A percentile compares a stretch with the other conserved stretches of the same genome.
Conservation (phyloP, 2,797 vertebrate species). For the Scomberomorus guttatus region DNA sequence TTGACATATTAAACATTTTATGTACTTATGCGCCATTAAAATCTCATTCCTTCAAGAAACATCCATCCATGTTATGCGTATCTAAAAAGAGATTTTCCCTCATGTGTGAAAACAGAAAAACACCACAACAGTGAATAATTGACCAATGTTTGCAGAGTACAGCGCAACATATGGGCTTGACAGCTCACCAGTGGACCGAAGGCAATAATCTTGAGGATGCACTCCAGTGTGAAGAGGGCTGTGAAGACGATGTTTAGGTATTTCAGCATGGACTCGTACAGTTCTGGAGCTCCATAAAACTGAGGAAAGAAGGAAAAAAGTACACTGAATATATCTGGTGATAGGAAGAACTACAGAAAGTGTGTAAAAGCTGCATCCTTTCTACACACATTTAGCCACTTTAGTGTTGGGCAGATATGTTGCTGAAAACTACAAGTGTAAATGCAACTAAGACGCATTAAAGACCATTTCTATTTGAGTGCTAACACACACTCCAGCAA, state of each 20-base stretch:
- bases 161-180: slow-evolving; percentile 21
- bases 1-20: background rate
- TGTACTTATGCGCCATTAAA: background rate
- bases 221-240: slow-evolving; percentile 97
- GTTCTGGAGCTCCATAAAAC: slow-evolving; percentile 92
- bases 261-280: slow-evolving; percentile 95
- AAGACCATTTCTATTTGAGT: slow-evolving; percentile 1
- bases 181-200: slow-evolving; percentile 95
- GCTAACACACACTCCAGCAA: background rate
- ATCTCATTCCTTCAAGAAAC: background rate
- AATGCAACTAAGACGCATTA: background rate
- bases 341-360: background rate
- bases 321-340: background rate
- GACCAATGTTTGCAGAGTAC: slow-evolving; percentile 11
- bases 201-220: slow-evolving; percentile 96
- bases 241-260: slow-evolving; percentile 98
- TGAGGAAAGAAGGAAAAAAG: slow-evolving; percentile 62
- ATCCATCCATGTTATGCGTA: background rate
- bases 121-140: slow-evolving; percentile 18
- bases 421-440: background rate
- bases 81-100: slow-evolving; percentile 11
- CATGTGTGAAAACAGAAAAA: slow-evolving; percentile 36
- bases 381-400: background rate
- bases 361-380: background rate
- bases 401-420: background rate